phyloP scores from a whole-genome alignment of 2,113 vertebrate species.

The Gopherus evgoodei region DNA sequence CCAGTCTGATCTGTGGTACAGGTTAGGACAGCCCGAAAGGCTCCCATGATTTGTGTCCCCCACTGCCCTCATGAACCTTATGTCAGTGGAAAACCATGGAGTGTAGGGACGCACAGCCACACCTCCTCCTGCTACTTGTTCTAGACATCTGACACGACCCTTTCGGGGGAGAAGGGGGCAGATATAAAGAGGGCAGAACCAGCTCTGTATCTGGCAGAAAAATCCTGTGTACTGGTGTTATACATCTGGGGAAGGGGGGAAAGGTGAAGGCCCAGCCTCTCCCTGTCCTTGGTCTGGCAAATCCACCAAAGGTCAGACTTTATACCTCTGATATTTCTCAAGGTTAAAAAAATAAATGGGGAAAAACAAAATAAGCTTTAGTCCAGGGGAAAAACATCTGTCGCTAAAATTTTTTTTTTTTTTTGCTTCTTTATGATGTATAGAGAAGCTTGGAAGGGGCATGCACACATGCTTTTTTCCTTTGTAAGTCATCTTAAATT shows the following conservation, averaged over 20 bases:
- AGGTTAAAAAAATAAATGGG: neutral
- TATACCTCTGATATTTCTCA: neutral
- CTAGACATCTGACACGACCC: neutral
- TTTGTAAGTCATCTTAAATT: neutral
- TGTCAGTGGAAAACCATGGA: neutral
- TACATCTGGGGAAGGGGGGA: neutral
- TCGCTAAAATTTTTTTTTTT: neutral
- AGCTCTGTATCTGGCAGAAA: neutral
- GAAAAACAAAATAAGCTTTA: neutral
- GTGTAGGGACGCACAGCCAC: neutral
- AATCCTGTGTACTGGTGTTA: neutral
- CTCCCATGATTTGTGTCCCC: neutral
- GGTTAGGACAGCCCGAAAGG: neutral
- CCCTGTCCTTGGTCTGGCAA: neutral
- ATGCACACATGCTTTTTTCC: neutral
- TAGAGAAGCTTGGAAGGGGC: neutral
- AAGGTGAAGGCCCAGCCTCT: neutral
- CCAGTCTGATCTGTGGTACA: neutral
- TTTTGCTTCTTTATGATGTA: neutral
- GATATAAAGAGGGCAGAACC: neutral
- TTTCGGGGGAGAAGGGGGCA: neutral
- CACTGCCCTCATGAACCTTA: neutral
- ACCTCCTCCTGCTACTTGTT: neutral
- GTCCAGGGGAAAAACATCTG: neutral
- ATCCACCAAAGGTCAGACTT: neutral